These are phyloP conservation scores for Tenualosa ilisha DNA, from an alignment of 2,797 vertebrate genomes.

Conservation along the genomic window DNA sequence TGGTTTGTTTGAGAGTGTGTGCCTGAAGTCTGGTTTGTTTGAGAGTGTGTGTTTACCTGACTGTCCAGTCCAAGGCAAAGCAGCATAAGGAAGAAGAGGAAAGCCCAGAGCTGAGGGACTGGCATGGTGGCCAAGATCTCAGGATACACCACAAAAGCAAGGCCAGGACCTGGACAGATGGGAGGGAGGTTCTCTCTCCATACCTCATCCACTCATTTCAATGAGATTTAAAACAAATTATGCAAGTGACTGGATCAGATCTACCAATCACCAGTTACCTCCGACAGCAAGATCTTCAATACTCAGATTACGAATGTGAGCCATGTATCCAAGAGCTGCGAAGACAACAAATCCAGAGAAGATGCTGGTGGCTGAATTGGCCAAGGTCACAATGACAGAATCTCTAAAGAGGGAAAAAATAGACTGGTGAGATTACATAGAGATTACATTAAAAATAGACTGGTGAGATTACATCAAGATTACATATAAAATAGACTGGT, in stretches of 20 bases:
- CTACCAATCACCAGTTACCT: conserved; percentile 22
- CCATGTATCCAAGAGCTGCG: conserved; percentile 44
- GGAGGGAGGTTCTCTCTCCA: background rate
- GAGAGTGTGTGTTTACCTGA: conserved; percentile 33
- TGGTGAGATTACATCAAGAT: no score
- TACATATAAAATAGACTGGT: no score
- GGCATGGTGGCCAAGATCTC: conserved; percentile 45
- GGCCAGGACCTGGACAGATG: conserved; percentile 38
- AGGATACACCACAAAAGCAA: conserved; percentile 48
- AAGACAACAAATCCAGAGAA: conserved; percentile 48
- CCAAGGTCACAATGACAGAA: conserved; percentile 34
- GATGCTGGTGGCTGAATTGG: conserved; percentile 45
- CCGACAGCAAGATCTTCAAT: conserved; percentile 40
- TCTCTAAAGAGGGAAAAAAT: background rate
- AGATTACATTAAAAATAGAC: no score
- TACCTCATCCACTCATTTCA: background rate
- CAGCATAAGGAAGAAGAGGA: conserved; percentile 47
- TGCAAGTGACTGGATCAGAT: background rate
- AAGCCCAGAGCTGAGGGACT: conserved; percentile 39
- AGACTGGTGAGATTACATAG: no score
- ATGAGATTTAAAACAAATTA: background rate
- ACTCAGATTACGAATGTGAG: conserved; percentile 29
- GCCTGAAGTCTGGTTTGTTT: background rate
- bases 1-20: background rate
- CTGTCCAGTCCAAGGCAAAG: conserved; percentile 43